Evolutionary conservation across 1,140 invertebrate species (phyloP).

Genomic region (Oedothorax gibbosus): DNA sequence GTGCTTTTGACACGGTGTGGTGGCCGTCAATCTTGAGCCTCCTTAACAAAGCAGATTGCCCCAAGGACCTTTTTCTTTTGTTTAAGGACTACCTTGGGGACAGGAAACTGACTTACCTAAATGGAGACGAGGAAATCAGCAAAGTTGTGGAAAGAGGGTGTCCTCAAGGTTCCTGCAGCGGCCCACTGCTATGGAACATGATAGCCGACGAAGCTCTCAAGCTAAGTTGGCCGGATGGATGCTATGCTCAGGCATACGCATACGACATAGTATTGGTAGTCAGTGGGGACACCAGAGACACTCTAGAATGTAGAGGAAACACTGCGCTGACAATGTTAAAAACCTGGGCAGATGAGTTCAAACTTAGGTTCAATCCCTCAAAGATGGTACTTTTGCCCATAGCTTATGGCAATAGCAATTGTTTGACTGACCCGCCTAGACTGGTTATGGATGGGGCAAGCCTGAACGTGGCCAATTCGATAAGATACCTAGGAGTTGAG

Average conservation of each 20-base stretch:
- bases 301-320: background rate
- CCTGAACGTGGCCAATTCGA: background rate
- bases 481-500: background rate
- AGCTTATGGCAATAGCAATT: background rate
- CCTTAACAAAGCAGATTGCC: background rate
- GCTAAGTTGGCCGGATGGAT: background rate
- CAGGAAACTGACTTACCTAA: background rate
- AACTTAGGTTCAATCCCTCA: background rate
- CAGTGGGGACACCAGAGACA: too few species aligned
- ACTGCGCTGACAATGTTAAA: too few species aligned
- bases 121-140: fast-evolving
- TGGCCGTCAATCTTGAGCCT: background rate
- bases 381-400: background rate
- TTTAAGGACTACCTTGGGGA: background rate
- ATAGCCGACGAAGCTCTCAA: background rate
- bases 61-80: background rate
- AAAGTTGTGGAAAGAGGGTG: background rate
- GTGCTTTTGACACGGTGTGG: background rate
- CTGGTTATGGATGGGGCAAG: background rate
- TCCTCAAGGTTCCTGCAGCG: background rate
- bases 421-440: background rate
- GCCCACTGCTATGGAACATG: background rate
- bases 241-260: background rate
- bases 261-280: background rate
- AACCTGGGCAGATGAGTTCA: background rate